These are phyloP conservation scores for Meles meles DNA, from an alignment of 2,113 vertebrate species.

Conservation along the genomic window DNA sequence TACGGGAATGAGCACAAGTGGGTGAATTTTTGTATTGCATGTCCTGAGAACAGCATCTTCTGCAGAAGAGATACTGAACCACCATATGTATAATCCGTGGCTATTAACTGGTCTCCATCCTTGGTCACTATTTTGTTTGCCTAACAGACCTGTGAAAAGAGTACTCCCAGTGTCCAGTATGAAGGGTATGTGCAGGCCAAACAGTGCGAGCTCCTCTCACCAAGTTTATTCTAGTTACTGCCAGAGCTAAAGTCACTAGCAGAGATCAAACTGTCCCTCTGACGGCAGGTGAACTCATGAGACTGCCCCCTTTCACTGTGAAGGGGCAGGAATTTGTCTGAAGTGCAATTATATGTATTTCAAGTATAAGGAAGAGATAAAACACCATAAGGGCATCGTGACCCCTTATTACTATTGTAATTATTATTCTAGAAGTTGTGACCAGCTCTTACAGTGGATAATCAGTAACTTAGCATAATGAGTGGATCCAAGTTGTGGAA, in stretches of 20 bases:
- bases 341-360: background rate
- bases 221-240: background rate
- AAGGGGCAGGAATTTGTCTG: background rate
- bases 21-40: background rate
- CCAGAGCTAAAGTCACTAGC: background rate
- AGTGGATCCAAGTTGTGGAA: background rate
- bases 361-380: background rate
- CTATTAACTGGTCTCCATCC: background rate
- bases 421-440: background rate
- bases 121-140: background rate
- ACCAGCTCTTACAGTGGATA: background rate
- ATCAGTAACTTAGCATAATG: no score
- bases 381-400: background rate
- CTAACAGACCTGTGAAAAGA: background rate
- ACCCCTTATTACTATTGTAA: background rate
- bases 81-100: background rate
- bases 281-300: background rate
- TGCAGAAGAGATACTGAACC: background rate
- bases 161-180: rapidly evolving
- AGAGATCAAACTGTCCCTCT: background rate
- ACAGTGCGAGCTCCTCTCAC: no score
- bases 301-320: background rate
- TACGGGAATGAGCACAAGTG: background rate
- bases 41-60: background rate
- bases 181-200: no score